Evolutionary conservation across 2,888 invertebrate species (phyloP), one percentile per base, ranked within the genome.

Genomic region (Mamestra brassicae): DNA sequence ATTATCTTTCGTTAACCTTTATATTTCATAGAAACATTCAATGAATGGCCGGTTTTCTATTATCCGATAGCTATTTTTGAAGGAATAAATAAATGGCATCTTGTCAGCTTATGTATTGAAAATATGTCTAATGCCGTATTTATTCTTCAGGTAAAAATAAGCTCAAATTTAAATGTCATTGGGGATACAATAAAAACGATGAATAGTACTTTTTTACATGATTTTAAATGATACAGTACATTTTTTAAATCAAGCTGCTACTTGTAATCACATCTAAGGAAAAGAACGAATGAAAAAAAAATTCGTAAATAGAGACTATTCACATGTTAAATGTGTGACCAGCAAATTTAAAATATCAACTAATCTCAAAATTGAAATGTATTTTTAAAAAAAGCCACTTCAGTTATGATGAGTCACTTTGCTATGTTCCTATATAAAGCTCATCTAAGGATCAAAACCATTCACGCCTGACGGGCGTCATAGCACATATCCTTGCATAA

Each of bases 351-450:
- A 26, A 38, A 34, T 72, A 74, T 4, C 1, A 42, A 69, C 47
- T 34, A 36, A 72, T 17, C 8, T 13, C 6, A 52, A 38, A 0
- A 47, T 17, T 38, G 60, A 60, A 1, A n/a, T n/a, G n/a, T n/a
- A n/a, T n/a, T n/a, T n/a, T n/a, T n/a, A n/a, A n/a, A n/a, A 4
- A 38, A 60, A 60, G n/a, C 17, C 17, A 38, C 62, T 26, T 7
- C 13, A 62, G 5, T 61, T 36, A 17, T 69, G 68, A 69, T 34
- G 58, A 74, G 52, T 62, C 38, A 11, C 38, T 62, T 65, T 47
- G 34, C 64, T 45, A 57, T 17, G 34, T 50, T 38, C 68, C n/a
- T 65, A 69, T 47, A 72, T 17, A 54, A 79, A 79, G 80, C 80
- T 63, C 8, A 36, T 65, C 57, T 69, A 79, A 57, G 26, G 47